Evolutionary conservation across 2,888 invertebrate species (phyloP).

Genomic region (Aphidius colemani): DNA sequence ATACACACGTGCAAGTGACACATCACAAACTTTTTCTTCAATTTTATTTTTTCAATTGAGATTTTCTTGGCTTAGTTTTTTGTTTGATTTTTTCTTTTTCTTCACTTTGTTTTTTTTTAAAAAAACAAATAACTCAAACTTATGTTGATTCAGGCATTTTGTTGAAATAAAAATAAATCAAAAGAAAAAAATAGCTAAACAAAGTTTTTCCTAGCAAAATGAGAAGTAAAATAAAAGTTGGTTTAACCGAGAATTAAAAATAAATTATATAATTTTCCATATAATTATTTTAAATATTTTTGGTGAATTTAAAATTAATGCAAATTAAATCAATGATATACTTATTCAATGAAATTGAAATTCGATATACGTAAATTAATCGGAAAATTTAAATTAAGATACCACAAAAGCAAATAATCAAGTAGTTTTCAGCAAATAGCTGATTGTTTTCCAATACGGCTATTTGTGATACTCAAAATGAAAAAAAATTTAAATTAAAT

Average conservation of each 20-base stretch:
- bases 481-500: not conserved
- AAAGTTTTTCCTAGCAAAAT: not conserved
- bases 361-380: not conserved
- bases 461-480: not conserved
- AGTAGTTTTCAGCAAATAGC: not conserved
- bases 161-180: not conserved
- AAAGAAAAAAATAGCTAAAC: conserved; percentile 8
- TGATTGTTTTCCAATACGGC: conserved; percentile 16
- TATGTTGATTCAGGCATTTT: too few relatives aligned
- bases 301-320: too few relatives aligned
- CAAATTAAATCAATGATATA: not conserved
- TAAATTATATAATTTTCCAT: not conserved
- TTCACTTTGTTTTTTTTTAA: not conserved
- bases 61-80: not conserved
- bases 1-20: conserved; percentile 11
- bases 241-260: conserved; percentile 3
- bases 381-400: not conserved
- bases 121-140: too few relatives aligned
- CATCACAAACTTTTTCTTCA: conserved; percentile 8
- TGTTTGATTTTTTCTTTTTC: too few relatives aligned
- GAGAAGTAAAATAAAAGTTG: not conserved
- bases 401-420: not conserved
- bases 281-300: not conserved
- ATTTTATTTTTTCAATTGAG: conserved; percentile 13
- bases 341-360: not conserved